A percentile compares a stretch with the other conserved stretches of the same genome.
Conservation (phyloP, 1,140 invertebrate species). For the Hycleus cichorii region DNA sequence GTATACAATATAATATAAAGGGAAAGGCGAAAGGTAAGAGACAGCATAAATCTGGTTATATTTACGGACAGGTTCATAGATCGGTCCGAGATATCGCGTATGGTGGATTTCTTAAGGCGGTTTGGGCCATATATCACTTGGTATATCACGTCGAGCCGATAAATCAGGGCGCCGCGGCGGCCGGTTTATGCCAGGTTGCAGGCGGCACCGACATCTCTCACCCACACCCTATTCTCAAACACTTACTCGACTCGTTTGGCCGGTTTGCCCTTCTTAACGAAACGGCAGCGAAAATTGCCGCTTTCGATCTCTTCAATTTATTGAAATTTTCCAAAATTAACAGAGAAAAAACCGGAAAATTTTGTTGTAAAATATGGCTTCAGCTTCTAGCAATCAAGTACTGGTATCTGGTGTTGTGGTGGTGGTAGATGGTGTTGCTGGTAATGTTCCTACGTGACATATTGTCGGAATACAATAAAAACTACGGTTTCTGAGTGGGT, state of each 20-base stretch:
- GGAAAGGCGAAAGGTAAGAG: neutral
- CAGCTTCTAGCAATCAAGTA: constrained; percentile 21
- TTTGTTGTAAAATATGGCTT: neutral
- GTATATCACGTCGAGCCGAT: constrained; percentile 35
- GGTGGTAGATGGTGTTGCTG: too few species aligned
- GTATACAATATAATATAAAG: neutral
- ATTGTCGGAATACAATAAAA: constrained; percentile 25
- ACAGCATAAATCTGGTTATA: constrained; percentile 36
- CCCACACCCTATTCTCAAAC: neutral
- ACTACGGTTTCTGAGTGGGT: neutral
- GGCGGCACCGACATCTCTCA: constrained; percentile 29
- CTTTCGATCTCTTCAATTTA: too few species aligned
- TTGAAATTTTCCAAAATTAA: too few species aligned
- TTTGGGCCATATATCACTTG: constrained; percentile 32
- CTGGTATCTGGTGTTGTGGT: neutral
- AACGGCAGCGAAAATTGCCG: too few species aligned
- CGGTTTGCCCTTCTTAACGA: too few species aligned
- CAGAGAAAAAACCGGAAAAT: too few species aligned
- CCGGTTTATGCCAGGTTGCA: constrained; percentile 27
- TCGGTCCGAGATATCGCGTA: constrained; percentile 36
- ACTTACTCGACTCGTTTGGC: too few species aligned
- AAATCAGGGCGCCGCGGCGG: constrained; percentile 28
- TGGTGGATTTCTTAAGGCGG: constrained; percentile 35
- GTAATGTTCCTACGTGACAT: constrained; percentile 19
- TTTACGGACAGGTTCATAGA: constrained; percentile 36